phyloP scores from a whole-genome alignment of 2,888 invertebrate genomes.

The Scaptomyza cyrtandrae region DNA sequence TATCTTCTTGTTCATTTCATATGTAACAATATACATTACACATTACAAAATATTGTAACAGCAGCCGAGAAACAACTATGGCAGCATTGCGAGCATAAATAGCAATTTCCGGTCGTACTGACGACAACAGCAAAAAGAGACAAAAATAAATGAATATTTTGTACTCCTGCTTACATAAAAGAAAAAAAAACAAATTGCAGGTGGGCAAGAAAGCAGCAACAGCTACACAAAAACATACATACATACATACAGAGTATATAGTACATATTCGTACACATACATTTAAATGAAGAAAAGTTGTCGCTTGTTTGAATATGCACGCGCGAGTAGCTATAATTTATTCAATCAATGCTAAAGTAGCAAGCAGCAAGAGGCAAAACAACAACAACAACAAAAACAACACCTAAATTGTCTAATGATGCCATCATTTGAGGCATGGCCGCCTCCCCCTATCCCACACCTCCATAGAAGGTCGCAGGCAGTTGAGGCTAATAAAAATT shows the following conservation, averaged over 20 bases:
- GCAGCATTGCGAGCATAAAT: conserved; percentile 59
- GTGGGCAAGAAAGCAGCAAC: conserved; percentile 17
- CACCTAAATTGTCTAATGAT: conserved; percentile 80
- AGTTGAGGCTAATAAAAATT: conserved; percentile 67
- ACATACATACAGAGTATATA: conserved; percentile 9
- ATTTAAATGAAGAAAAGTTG: conserved; percentile 48
- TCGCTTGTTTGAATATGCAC: conserved; percentile 61
- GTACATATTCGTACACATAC: conserved; percentile 8
- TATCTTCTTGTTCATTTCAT: not conserved
- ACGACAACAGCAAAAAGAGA: conserved; percentile 10
- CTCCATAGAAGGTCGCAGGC: not conserved
- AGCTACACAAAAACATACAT: not conserved
- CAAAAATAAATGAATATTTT: not conserved
- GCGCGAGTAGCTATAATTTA: conserved; percentile 75
- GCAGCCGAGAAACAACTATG: conserved; percentile 24
- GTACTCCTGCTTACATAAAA: not conserved
- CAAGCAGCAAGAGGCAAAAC: conserved; percentile 28
- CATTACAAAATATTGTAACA: conserved; percentile 3
- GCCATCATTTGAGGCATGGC: conserved; percentile 66
- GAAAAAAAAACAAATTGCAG: conserved; percentile 3
- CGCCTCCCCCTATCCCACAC: not conserved
- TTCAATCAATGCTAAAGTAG: conserved; percentile 69
- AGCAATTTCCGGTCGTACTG: conserved; percentile 61
- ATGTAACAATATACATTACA: not conserved
- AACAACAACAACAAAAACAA: conserved; percentile 20